phyloP scores from a whole-genome alignment of 2,113 vertebrate genomes.

The Petromus typicus region DNA sequence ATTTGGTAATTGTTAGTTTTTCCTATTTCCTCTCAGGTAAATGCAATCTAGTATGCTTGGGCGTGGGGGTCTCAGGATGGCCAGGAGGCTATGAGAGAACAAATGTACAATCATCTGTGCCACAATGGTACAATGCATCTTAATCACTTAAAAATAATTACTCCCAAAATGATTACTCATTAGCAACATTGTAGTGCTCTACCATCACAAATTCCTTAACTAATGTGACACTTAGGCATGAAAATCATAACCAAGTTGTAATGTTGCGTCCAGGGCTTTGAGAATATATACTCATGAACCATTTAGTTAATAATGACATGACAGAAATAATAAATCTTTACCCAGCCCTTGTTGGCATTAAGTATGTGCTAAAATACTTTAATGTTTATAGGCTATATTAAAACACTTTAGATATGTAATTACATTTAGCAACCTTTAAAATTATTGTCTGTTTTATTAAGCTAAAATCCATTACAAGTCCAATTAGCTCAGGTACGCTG shows the following conservation, averaged over 20 bases:
- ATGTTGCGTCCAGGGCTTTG: background rate
- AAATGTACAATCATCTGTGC: background rate
- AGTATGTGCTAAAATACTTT: conserved; percentile 15
- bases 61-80: background rate
- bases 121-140: background rate
- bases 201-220: conserved; percentile 44
- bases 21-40: background rate
- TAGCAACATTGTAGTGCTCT: background rate
- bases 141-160: conserved; percentile 63
- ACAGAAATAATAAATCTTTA: conserved; percentile 45
- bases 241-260: background rate
- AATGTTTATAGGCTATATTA: conserved; percentile 28
- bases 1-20: background rate
- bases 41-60: background rate
- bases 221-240: background rate
- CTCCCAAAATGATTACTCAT: conserved; percentile 58
- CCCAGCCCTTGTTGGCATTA: background rate
- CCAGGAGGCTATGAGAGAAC: conserved; percentile 11
- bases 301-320: conserved; percentile 40
- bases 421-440: conserved; percentile 37
- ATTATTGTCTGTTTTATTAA: conserved; percentile 40
- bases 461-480: conserved; percentile 35
- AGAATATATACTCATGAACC: background rate
- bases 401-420: conserved; percentile 42
- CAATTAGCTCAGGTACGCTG: conserved; percentile 26